Evolutionary conservation across 1,140 invertebrate species (phyloP), one percentile per base, ranked within the genome.

Genomic region (Spodoptera frugiperda): DNA sequence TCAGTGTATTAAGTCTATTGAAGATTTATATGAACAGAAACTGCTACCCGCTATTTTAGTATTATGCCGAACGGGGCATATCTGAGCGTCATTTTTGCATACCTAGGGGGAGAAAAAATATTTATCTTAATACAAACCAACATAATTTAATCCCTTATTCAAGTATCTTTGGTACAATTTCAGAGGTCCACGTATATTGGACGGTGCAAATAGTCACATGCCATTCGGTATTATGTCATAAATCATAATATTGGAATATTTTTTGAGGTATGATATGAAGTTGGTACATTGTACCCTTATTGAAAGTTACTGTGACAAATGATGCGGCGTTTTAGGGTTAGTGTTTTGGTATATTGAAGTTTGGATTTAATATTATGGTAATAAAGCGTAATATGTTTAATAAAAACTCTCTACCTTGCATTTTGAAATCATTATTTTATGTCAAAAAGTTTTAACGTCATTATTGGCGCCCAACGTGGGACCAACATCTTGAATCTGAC

Each of bases 221-320:
- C 65, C 77, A 78, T 83, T 77, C 21, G 39, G 71, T 82, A 82
- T 85, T 83, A 78, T 83, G 78, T 75, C 84, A 75, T 89, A 89
- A 84, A 88, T 89, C 87, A 88, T 87, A 84, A 88, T 88, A 89
- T 89, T 88, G 84, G 72, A 87, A 88, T 89, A 84, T 87, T 88
- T 87, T 75, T 63, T 61, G 65, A 67, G 68, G 71, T 78, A 79
- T 79, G 70, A 59, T 78, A 78, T 82, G 77, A 78, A 78, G 79
- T 80, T 83, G 79, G 79, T 85, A 82, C 76, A 73, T 82, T 82
- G 76, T 77, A 72, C 55, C 77, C 59, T 88, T 79, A 89, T 89
- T 89, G 86, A 87, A 89, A 82, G 65, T 85, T 81, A 81, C 76
- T 83, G 78, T 87, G 85, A 88, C 84, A 87, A 88, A 88, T 87